Evolutionary conservation across 2,888 invertebrate species (phyloP), one percentile per base, ranked within the genome.

Genomic region (Drosophila nr. fundita): DNA sequence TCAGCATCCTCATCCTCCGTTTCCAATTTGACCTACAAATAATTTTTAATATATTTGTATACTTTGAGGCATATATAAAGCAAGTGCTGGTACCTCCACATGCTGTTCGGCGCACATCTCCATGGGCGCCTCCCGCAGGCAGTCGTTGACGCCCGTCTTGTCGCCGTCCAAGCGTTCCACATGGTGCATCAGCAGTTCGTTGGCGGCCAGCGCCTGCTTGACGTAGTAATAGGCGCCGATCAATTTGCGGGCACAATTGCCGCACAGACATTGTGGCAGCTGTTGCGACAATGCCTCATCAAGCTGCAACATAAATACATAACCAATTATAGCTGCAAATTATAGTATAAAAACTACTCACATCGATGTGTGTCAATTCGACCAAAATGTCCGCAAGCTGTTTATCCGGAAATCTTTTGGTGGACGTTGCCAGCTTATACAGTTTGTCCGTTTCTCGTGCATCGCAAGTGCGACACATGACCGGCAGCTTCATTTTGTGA

Each of bases 51-150:
- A 27, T 24, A 40, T 34, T 27, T 38, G 4, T 29, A 4, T 38
- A 32, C 34, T 3, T 11, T 2, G 6, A 15, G 2, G 45, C 15
- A 24, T 6, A 18, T 27, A n/a, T 10, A 6, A 32, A 50, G 24
- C 10, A 13, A 7, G 8, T 45, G 32, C 13, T 38, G 54, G 15
- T 24, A 73, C 77, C 72, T 85, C 82, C 18, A 87, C 82, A 55
- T 87, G 83, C 61, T 87, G 86, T 38, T 85, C 82, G 55, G 86
- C 82, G 36, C 88, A 88, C 18, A 91, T 73, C 58, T 91, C 91
- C 78, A 91, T 91, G 4, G 91, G 87, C 2, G 83, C 68, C 53
- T 91, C 91, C 50, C 83, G 80, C 36, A 91, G 72, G 21, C 91
- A 91, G 45, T 91, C 91, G 4, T 62, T 76, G 6, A 54, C 45